Evolutionary conservation across 2,797 vertebrate species (phyloP).

Genomic region (Hydrocynus forskahlii): DNA sequence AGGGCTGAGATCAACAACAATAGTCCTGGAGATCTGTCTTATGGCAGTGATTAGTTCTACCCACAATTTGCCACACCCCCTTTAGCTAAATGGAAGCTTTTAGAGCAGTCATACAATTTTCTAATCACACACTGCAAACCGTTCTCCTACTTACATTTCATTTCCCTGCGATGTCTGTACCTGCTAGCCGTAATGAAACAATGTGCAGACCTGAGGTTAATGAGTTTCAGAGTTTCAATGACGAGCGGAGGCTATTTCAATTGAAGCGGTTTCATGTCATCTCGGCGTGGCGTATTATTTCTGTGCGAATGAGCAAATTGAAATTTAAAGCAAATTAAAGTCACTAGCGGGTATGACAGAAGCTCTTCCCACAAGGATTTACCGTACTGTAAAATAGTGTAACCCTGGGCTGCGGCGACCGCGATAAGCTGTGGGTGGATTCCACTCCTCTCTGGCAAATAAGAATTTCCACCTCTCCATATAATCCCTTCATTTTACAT

Average conservation of each 20-base stretch:
- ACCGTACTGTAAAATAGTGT: constrained; percentile 43
- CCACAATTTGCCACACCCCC: too few relatives aligned
- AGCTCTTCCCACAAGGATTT: constrained; percentile 44
- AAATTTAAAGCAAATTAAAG: constrained; percentile 47
- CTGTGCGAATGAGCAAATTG: constrained; percentile 36
- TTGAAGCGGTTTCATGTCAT: constrained; percentile 18
- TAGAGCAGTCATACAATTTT: neutral
- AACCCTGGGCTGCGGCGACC: constrained; percentile 44
- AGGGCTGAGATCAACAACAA: neutral
- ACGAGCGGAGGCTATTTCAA: constrained; percentile 4
- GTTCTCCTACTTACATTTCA: neutral
- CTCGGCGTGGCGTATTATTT: constrained; percentile 11
- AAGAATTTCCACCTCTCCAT: constrained; percentile 47
- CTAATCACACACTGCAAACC: neutral
- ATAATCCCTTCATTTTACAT: constrained; percentile 63
- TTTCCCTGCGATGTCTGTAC: neutral
- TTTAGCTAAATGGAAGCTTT: too few relatives aligned
- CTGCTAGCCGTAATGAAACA: neutral
- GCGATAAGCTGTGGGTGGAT: constrained; percentile 48
- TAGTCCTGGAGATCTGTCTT: neutral
- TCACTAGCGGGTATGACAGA: constrained; percentile 23
- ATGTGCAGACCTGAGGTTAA: neutral
- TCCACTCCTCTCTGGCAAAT: constrained; percentile 25
- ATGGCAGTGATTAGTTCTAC: too few relatives aligned
- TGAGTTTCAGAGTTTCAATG: constrained; percentile 2